Base-by-base conservation (phyloP, 1,140 invertebrate genomes). In the Drosophila azteca region DNA sequence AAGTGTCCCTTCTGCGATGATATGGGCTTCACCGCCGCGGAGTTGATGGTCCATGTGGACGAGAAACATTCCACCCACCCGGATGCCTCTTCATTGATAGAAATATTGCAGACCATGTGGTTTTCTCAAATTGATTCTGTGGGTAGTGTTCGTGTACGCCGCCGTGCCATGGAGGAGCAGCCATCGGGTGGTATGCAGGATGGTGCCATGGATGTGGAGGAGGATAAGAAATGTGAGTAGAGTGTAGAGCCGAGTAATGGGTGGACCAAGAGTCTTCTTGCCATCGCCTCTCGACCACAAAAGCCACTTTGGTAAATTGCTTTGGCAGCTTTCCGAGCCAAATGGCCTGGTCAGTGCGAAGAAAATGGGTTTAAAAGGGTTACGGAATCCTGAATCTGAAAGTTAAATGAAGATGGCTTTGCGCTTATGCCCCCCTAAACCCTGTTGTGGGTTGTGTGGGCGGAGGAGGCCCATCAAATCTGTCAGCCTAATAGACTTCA, bases 1-100 rank as follows among this genome's bases (percentile, higher is more conserved):
- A 74, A 69, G 45, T 82, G 79, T 11, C 61, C 73, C 1, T 74
- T 82, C 11, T 82, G 79, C 7, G 62, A 68, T 2, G 64, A 77
- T 43, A 35, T 54, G 31, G 79, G 79, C 6, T 82, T 77, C 15
- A 62, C 60, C 1, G 24, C 46, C 41, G 55, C 63, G 20, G 79
- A 82, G 35, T 22, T 82, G 51, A 64, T 74, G 11, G 6, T 69
- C 22, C 79, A 82, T 39, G 74, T 82, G 24, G 13, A 53, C 13
- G 29, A 55, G 0, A 48, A 82, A 39, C 79, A 82, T 6, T 44
- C 0, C 11, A 24, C 6, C 0, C 73, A 82, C 15, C 0, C n/a
- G 4, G 79, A 82, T 73, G 57, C 50, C 1, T 6, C n/a, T 7
- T 51, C 70, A 0, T 46, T 77, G 49, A 2, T 77, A 22, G 55